Base-by-base conservation (phyloP, 2,113 vertebrate genomes). In the Lontra canadensis region DNA sequence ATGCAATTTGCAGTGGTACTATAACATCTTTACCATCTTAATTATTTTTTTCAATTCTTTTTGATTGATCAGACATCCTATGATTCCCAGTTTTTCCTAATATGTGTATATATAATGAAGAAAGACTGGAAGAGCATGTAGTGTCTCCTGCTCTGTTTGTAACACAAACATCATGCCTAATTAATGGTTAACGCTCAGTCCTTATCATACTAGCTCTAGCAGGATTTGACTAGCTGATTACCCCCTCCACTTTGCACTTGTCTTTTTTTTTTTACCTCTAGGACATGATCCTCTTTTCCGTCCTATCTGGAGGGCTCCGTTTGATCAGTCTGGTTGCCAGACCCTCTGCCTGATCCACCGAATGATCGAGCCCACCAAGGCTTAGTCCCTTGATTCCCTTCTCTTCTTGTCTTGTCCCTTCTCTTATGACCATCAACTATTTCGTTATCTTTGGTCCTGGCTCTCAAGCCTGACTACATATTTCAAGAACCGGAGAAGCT, bases 181-280 rank as follows among this genome's bases (percentile, higher is more conserved):
- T 59, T 69, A 95, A 83, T n/a, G 65, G 59, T 65, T 94, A 90
- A 63, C 6, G 23, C 47, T 94, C 18, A 29, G 39, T 15, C 52
- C 39, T 90, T 79, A 42, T 67, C 84, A 63, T n/a, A 61, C 29
- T 57, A 76, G 44, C 47, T 47, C 74, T 65, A 83, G 47, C 42
- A 88, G 74, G 74, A 31, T 63, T 82, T 94, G 82, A 65, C 44
- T 90, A 59, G 18, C 55, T 47, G 49, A 55, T 73, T 34, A 29
- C 39, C 59, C 47, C n/a, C 12, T 87, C 39, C 17, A 42, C 42
- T 79, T 87, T 63, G 2, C 90, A 61, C 39, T 29, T 81, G 49
- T 65, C 78, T 91, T 82, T 69, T n/a, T 94, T 74, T 96, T 63
- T 74, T 96, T 49, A 67, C 34, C 25, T 83, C 74, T 71, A 29